A percentile compares a stretch with the other conserved stretches of the same genome.
These are phyloP conservation scores for Dasyprocta punctata DNA, from an alignment of 2,113 vertebrate species.

Conservation along the genomic window DNA sequence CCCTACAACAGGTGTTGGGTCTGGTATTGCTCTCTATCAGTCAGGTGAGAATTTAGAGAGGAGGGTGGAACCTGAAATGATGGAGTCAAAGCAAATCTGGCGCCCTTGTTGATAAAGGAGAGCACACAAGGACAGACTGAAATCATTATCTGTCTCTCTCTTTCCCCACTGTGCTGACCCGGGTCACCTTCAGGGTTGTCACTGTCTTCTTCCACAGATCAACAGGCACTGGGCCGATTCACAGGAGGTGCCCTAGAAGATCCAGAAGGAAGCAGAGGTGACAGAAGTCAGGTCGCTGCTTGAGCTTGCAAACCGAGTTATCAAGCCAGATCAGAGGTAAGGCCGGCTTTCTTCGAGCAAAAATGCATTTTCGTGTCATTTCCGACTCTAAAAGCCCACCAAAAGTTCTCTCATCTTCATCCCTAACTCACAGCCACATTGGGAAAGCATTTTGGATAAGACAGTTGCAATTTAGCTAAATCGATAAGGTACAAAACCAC, in stretches of 20 bases:
- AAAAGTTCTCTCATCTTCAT: not conserved
- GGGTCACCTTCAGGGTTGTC: not conserved
- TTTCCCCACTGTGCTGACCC: not conserved
- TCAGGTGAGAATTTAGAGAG: not conserved
- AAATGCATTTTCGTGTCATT: not conserved
- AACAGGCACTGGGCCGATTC: not conserved
- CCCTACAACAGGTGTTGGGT: not conserved
- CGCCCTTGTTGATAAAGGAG: not conserved
- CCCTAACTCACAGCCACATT: fast-evolving
- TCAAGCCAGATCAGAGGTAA: not conserved
- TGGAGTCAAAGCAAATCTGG: not conserved
- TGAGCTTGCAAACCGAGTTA: not conserved
- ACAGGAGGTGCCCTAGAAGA: not conserved
- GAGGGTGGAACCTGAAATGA: not conserved
- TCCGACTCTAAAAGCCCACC: not conserved
- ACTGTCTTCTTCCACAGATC: not conserved
- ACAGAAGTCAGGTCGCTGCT: not conserved
- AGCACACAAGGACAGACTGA: not conserved
- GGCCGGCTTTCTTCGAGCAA: not conserved
- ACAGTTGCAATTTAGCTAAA: not conserved
- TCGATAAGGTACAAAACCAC: not conserved
- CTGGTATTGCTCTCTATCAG: not conserved
- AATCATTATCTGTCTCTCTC: not conserved
- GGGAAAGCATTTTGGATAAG: not conserved
- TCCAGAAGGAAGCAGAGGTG: not conserved